Evolutionary conservation across 2,797 vertebrate genomes (phyloP), one percentile per base, ranked within the genome.

Genomic region (Pipistrellus kuhlii): DNA sequence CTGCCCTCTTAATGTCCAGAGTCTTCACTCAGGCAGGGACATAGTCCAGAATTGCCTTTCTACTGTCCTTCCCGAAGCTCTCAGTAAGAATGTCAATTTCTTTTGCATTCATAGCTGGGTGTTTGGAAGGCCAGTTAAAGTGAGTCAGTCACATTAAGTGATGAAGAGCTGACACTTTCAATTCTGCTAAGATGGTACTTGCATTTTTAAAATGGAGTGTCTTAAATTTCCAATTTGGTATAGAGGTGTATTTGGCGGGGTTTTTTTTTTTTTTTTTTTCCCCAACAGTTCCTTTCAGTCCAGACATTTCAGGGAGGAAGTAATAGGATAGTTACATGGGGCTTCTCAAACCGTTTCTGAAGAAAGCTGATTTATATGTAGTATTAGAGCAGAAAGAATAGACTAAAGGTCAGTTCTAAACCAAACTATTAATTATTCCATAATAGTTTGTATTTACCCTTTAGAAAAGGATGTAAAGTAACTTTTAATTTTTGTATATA

Each of bases 181-280:
- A 17, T 85, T 88, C 48, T 92, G 57, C 78, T 73, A 32, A 82
- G 66, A 41, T 68, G 44, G 21, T 72, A 92, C 55, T 95, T 95
- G 46, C 10, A 23, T 75, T 83, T 96, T 95, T 84, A 30, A 84
- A 51, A 81, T 23, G 80, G 51, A 46, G 15, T 93, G 86, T 90
- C 82, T 72, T 85, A 80, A 68, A 59, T 69, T 83, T 77, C 53
- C 18, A 46, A 4, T 48, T 87, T 90, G 57, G 4, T 41, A 0
- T 53, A 68, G 18, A 82, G 68, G 55, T 90, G 4, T 32, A 62
- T n/a, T 53, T 90, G 76, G 11, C 38, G 38, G 38, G 6, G 64
- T 3, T 86, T 82, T 95, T 77, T 35, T 68, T 93, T 93, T 64
- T 69, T 3, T 86, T 82, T 95, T 77, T 35, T 68, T 93, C 93